phyloP scores from a whole-genome alignment of 2,888 invertebrate genomes.

The Tuberolachnus salignus region DNA sequence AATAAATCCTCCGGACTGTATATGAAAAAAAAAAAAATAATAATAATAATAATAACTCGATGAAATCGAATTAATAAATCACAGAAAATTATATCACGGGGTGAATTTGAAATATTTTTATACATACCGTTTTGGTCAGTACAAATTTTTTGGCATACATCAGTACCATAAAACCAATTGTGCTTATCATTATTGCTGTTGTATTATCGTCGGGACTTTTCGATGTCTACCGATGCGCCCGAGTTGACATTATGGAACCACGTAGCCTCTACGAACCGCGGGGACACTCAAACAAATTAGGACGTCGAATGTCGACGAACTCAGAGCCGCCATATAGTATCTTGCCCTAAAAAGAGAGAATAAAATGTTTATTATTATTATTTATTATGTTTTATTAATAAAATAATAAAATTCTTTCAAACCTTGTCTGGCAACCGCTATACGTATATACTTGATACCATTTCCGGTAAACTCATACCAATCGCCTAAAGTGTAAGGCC shows the following conservation, averaged over 20 bases:
- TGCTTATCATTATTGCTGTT: slow-evolving; percentile 43
- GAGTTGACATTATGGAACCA: slow-evolving; percentile 43
- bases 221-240: slow-evolving; percentile 53
- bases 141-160: slow-evolving; percentile 39
- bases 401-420: background rate
- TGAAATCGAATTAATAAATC: no score
- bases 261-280: slow-evolving; percentile 75
- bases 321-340: slow-evolving; percentile 81
- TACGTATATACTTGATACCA: slow-evolving; percentile 82
- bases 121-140: slow-evolving; percentile 45
- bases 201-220: slow-evolving; percentile 55
- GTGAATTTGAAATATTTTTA: no score
- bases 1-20: slow-evolving; percentile 29
- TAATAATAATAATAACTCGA: background rate
- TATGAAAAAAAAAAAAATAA: background rate
- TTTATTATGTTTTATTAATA: no score
- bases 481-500: slow-evolving; percentile 84
- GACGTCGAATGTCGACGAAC: slow-evolving; percentile 83
- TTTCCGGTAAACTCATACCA: slow-evolving; percentile 86
- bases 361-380: background rate
- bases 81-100: no score
- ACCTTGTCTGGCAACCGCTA: slow-evolving; percentile 83
- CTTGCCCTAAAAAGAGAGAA: slow-evolving; percentile 68
- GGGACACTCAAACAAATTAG: slow-evolving; percentile 77
- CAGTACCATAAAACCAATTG: slow-evolving; percentile 42